phyloP scores from a whole-genome alignment of 2,888 invertebrate genomes.

The Aphidoletes aphidimyza region DNA sequence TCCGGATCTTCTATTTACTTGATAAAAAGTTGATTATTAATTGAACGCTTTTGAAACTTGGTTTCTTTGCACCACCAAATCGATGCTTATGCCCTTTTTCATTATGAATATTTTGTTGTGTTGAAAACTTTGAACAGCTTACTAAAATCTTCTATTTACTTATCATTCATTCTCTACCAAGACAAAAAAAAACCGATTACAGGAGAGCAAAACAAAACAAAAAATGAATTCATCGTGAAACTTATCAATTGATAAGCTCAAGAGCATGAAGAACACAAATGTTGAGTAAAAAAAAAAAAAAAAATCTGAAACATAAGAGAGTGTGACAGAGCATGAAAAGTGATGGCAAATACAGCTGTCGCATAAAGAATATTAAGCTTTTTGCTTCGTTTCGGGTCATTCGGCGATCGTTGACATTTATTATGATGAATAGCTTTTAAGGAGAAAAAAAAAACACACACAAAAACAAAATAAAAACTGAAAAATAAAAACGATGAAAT shows the following conservation, averaged over 20 bases:
- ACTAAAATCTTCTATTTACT: neutral
- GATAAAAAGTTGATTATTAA: neutral
- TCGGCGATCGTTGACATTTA: slow-evolving; percentile 3
- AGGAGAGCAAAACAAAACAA: no score
- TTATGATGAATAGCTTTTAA: neutral
- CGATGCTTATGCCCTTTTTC: neutral
- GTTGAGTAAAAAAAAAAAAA: no score
- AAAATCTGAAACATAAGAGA: neutral
- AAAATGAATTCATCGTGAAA: no score
- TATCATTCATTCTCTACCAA: no score
- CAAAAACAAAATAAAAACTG: neutral
- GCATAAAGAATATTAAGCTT: no score
- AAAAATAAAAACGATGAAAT: neutral
- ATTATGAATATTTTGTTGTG: neutral
- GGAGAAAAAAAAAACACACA: neutral
- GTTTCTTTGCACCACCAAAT: neutral
- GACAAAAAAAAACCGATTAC: no score
- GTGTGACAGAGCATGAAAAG: neutral
- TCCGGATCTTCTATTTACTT: no score
- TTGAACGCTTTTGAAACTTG: neutral
- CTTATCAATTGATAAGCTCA: no score
- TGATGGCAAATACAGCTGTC: no score
- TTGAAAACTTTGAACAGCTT: neutral
- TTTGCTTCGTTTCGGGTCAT: neutral
- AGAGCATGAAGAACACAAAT: no score